A percentile compares a stretch with the other conserved stretches of the same genome.
Evolutionary conservation across 1,140 invertebrate genomes (phyloP).

Genomic region (Pantala flavescens): DNA sequence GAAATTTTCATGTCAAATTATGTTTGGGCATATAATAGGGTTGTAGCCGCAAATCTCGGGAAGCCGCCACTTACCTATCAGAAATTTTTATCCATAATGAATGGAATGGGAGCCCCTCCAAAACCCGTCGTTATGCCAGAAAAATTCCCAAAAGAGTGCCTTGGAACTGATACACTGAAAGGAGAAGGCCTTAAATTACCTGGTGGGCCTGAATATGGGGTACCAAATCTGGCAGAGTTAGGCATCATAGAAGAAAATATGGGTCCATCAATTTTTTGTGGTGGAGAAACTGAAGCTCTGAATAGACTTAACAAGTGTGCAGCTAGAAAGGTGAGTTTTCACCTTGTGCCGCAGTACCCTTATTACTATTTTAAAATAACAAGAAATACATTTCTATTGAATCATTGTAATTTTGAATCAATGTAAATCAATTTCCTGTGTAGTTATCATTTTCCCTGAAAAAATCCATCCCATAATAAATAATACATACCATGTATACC

Average conservation of each 20-base stretch:
- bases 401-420: too few relatives aligned
- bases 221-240: slow-evolving; percentile 48
- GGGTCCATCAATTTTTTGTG: slow-evolving; percentile 42
- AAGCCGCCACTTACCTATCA: slow-evolving; percentile 58
- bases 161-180: slow-evolving; percentile 30
- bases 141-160: slow-evolving; percentile 33
- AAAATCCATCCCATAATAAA: too few relatives aligned
- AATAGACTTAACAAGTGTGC: slow-evolving; percentile 48
- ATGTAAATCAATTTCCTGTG: too few relatives aligned
- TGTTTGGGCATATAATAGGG: slow-evolving; percentile 29
- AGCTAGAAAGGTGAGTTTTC: slow-evolving; percentile 35
- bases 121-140: slow-evolving; percentile 38
- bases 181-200: neutral
- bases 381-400: too few relatives aligned
- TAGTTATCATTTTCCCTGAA: too few relatives aligned
- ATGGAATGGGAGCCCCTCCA: slow-evolving; percentile 41
- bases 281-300: slow-evolving; percentile 59
- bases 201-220: slow-evolving; percentile 38
- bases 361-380: too few relatives aligned
- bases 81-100: slow-evolving; percentile 52
- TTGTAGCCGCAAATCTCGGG: slow-evolving; percentile 52
- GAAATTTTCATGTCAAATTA: slow-evolving; percentile 9
- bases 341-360: neutral
- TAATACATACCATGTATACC: too few relatives aligned
- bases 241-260: slow-evolving; percentile 37